Evolutionary conservation across 2,797 vertebrate genomes (phyloP), one percentile per base, ranked within the genome.

Genomic region (Halcyon leucocephala): DNA sequence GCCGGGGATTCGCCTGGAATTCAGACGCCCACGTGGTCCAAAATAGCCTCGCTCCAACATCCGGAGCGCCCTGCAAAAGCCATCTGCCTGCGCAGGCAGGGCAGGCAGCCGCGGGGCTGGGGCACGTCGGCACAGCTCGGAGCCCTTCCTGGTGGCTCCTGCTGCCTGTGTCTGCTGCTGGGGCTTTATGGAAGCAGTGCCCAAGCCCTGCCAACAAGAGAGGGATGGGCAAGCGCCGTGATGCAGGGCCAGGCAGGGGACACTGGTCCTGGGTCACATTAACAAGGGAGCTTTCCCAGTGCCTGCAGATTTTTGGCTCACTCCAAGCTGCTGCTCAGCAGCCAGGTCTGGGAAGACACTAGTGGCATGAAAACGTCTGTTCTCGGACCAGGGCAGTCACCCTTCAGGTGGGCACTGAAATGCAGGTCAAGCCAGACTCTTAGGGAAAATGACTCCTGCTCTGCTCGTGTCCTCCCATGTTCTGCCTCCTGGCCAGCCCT

Each of bases 21-120:
- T 91, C 95, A 96, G 91, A 97, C 95, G 71, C 95, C 95, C 95
- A 96, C 90, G 88, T 96, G 95, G 96, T 97, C 93, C 95, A 96
- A 96, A 96, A 96, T 92, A 96, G 95, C 92, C 95, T 82, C 19
- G 86, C 92, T 97, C 92, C 95, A 90, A 79, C 95, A 95, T 94
- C 93, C 93, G 81, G 92, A 95, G 94, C 89, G 84, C 92, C 93
- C 93, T 95, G 95, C 88, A 70, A 96, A 96, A 95, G 86, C 95
- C 93, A 93, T 94, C 95, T 95, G 95, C 93, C 95, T 92, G 93
- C 41, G 5, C 92, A 93, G 86, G 89, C 88, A 84, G 94, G 89
- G 93, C 89, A 42, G 91, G 95, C 84, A 79, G 91, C 89, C 83
- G 26, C 14, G 2, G 58, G 70, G 61, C 67, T 58, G 64, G 94